Evolutionary conservation across 2,113 vertebrate species (phyloP), one percentile per base, ranked within the genome.

Genomic region (Mionectes macconnelli): DNA sequence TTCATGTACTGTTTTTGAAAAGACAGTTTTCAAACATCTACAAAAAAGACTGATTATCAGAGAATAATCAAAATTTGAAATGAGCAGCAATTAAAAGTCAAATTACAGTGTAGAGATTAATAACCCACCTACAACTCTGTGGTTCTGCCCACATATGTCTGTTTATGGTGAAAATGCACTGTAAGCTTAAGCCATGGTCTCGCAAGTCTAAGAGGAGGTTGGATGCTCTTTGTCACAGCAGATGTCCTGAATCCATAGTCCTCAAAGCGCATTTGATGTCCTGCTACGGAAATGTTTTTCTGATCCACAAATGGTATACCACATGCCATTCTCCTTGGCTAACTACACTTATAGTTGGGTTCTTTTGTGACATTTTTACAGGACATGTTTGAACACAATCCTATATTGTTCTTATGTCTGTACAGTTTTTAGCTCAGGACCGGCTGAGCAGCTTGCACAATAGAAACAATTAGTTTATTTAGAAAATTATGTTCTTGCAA

Each of bases 181-280:
- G 10, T 62, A 49, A 91, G 55, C 31, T n/a, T 28, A 17, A 91
- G 47, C 22, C 45, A 49, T 0, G 0, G 33, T 55, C 44, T 49
- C 0, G 0, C 8, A 20, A 53, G 45, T 4, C 39, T 55, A 21
- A 62, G 23, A 82, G 27, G 39, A 72, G 55, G 10, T 12, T 70
- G 44, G 35, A 12, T 17, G 31, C 15, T 84, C 13, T 60, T 84
- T 81, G 49, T 28, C 14, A 18, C 6, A 50, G 44, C 40, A 92
- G 64, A 57, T 0, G 0, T 72, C 42, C 40, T 44, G 40, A 69
- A 37, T 45, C 86, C n/a, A 52, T 4, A 68, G 35, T 18, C 44
- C 37, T 80, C n/a, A 20, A 84, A 25, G 67, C 49, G 37, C 30
- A 22, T 70, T 78, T 68, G 42, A 39, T 24, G 7, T 47, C 91